Conservation (phyloP, 2,113 vertebrate species). For the Setophaga petechia region DNA sequence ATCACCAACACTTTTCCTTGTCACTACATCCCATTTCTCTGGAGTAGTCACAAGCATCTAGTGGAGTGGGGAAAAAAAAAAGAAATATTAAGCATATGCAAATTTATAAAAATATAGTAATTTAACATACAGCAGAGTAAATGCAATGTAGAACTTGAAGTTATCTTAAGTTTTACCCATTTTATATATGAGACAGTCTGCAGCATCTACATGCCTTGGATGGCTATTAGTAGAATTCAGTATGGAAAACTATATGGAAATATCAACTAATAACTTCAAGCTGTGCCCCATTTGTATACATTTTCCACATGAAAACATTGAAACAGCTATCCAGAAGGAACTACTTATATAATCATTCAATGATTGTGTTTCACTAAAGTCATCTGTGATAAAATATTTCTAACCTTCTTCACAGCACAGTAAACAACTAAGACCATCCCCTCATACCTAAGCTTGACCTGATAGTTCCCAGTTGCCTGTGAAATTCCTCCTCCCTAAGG, state of each 20-base stretch:
- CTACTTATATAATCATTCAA: background rate
- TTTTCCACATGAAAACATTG: background rate
- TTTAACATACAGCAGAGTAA: background rate
- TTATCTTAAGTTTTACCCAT: background rate
- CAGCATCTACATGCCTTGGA: background rate
- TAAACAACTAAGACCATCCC: background rate
- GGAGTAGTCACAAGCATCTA: constrained; percentile 99
- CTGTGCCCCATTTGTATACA: background rate
- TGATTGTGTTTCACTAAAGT: background rate
- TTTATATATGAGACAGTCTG: background rate
- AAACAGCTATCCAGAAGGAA: background rate
- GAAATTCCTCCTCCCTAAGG: background rate
- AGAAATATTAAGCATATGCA: background rate
- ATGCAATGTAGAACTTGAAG: background rate
- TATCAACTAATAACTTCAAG: background rate
- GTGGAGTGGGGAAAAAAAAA: background rate
- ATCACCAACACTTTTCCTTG: constrained; percentile 96
- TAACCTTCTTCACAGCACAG: background rate
- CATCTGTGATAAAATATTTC: background rate
- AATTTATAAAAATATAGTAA: background rate
- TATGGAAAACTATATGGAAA: background rate
- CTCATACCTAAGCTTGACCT: background rate
- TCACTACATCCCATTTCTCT: constrained; percentile 99
- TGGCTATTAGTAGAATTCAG: background rate
- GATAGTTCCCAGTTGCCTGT: background rate